These are phyloP conservation scores for Rotaria macrura DNA, from an alignment of 2,888 invertebrate genomes.

Conservation along the genomic window DNA sequence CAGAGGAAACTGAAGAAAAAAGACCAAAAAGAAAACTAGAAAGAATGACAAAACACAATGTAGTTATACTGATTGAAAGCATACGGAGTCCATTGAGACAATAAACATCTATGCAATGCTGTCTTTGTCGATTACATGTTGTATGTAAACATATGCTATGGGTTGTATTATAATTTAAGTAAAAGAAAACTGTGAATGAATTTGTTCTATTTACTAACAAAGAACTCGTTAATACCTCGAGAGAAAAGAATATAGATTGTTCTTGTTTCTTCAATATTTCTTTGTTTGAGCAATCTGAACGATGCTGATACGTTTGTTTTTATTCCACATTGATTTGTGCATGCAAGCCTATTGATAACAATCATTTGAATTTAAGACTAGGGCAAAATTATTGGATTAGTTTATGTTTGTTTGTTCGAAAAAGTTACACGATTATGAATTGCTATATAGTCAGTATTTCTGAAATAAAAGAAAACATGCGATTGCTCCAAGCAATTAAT, in stretches of 20 bases:
- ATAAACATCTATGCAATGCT: neutral
- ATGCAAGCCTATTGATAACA: no score
- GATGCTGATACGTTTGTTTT: no score
- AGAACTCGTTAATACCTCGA: neutral
- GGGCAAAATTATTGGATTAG: no score
- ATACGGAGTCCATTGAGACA: neutral
- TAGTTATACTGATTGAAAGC: neutral
- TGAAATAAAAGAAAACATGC: no score
- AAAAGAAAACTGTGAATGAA: neutral
- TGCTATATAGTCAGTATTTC: no score
- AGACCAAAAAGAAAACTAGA: neutral
- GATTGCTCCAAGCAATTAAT: no score
- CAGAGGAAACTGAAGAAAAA: neutral
- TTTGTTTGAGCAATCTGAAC: no score
- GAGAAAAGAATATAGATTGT: neutral
- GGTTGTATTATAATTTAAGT: neutral
- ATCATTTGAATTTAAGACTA: no score
- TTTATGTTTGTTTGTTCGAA: no score
- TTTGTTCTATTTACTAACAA: neutral
- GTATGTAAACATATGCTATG: neutral
- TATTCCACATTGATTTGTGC: no score
- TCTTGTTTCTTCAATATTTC: no score
- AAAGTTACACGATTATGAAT: no score
- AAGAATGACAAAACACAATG: neutral
- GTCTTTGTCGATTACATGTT: neutral